Base-by-base conservation (phyloP, 2,113 vertebrate genomes). In the Equus przewalskii region DNA sequence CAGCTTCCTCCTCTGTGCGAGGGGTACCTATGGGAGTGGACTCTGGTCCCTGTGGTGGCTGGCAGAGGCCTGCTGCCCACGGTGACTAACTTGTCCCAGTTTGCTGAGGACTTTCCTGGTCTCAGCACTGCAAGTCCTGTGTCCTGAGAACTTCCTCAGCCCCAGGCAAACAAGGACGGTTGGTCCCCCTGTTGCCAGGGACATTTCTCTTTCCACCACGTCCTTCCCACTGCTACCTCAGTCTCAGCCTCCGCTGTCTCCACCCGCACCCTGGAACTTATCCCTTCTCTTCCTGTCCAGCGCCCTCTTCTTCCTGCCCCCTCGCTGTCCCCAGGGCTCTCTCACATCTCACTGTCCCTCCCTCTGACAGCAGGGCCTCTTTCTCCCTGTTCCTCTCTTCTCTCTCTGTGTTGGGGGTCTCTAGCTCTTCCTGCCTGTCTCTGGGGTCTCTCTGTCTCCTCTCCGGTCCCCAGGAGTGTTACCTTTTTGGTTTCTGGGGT, bases 151-250 rank as follows among this genome's bases (percentile, higher is more conserved):
- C n/a, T 60, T 44, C 54, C 9, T 62, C 60, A 15, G 73, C 28
- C 60, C 84, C 12, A 0, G 26, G 49, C 36, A n/a, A 6, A 22
- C 2, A 0, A 36, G 12, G 65, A 19, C 1, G n/a, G 16, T 4
- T 7, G n/a, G 14, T 60, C 49, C 6, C 30, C 5, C 16, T 1
- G 28, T 24, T 26, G 24, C 67, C 75, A 87, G 51, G 24, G 65
- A 54, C 1, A 0, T 60, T 49, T 84, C 36, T 86, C 28, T 76
- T 58, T 44, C 26, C 26, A 14, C 5, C 0, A 2, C 8, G 33
- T 7, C 12, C 62, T 67, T 72, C 15, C 19, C 51, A 22, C 41
- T 26, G 64, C 54, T 75, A 6, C n/a, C 58, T 70, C 2, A 21
- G n/a, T 33, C 75, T 67, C 56, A 41, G 67, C 24, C 51, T n/a